Conservation (phyloP, 2,797 vertebrate species). For the Crossoptilon crossoptilon region DNA sequence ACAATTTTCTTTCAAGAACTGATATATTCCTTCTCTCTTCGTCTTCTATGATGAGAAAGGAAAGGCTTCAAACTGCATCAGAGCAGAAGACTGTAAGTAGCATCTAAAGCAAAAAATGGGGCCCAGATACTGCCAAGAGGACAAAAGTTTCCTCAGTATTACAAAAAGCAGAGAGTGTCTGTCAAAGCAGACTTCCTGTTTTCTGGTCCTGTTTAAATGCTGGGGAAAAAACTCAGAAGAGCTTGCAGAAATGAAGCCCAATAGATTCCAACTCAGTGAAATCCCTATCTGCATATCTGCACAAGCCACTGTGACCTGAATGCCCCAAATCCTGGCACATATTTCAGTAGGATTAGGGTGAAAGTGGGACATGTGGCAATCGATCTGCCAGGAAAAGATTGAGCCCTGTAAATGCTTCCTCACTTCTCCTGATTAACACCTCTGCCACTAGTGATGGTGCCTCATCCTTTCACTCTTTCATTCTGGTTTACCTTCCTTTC, state of each 20-base stretch:
- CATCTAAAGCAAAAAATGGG: neutral
- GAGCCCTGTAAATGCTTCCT: neutral
- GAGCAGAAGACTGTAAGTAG: neutral
- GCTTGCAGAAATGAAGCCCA: neutral
- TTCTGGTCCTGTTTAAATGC: neutral
- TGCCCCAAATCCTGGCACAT: neutral
- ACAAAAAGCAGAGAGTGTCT: neutral
- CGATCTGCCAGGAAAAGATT: neutral
- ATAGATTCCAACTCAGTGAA: neutral
- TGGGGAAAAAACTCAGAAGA: neutral
- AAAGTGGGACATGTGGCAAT: neutral
- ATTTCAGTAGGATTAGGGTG: neutral
- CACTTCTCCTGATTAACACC: neutral
- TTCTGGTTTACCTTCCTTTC: neutral
- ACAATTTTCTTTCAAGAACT: neutral
- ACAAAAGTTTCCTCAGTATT: neutral
- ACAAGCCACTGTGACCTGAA: neutral
- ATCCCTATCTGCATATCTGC: neutral
- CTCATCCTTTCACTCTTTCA: neutral
- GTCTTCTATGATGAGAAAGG: neutral
- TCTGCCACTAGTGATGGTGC: neutral
- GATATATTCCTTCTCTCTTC: neutral
- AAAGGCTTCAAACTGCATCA: neutral
- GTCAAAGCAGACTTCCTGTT: neutral
- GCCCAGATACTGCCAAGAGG: neutral